A percentile compares a stretch with the other conserved stretches of the same genome.
Conservation (phyloP, 1,140 invertebrate species). For the Philotrypesis tridentata region DNA sequence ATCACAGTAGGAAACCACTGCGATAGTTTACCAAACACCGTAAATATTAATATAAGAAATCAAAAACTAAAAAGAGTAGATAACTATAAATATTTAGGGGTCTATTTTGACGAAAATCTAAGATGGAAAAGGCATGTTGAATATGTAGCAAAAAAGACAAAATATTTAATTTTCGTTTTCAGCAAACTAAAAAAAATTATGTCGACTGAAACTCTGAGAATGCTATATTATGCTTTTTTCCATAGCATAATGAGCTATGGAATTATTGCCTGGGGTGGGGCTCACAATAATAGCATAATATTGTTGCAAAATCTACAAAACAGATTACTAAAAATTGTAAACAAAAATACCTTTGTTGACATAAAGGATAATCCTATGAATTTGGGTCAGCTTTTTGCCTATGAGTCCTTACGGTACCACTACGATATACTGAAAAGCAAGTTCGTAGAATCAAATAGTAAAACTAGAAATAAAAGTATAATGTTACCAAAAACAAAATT, state of each 20-base stretch:
- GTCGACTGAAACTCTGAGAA: background rate
- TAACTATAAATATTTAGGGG: background rate
- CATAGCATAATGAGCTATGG: background rate
- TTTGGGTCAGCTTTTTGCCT: no score
- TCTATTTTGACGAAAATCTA: background rate
- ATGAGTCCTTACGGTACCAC: no score
- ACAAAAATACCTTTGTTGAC: background rate
- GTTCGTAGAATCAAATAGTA: no score
- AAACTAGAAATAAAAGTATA: no score
- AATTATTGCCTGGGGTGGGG: background rate
- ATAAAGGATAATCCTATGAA: no score
- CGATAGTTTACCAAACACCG: no score
- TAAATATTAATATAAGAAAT: constrained; percentile 16
- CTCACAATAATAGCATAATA: background rate
- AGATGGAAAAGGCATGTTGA: background rate
- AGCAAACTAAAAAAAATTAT: background rate
- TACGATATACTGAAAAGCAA: no score
- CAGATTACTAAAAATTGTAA: background rate
- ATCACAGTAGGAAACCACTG: no score
- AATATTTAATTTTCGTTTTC: background rate
- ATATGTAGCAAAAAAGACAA: background rate
- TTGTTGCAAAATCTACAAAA: background rate
- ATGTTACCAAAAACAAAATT: no score
- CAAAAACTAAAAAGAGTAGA: background rate
- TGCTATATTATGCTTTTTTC: background rate